phyloP scores from a whole-genome alignment of 2,888 invertebrate species.

The Protodeltote pygarga region DNA sequence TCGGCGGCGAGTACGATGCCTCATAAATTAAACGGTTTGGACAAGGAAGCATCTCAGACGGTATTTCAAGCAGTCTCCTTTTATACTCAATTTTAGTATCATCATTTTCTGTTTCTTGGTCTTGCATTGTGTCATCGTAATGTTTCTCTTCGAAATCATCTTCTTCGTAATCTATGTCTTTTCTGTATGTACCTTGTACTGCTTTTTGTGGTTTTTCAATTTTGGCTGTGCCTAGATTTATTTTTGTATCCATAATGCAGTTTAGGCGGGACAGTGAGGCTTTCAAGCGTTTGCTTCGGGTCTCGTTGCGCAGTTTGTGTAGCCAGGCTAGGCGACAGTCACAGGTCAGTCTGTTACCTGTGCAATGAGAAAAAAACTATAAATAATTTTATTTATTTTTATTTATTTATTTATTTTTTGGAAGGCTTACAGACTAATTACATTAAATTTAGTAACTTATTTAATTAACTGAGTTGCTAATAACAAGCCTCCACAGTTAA shows the following conservation, averaged over 20 bases:
- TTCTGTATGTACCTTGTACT: slow-evolving; percentile 57
- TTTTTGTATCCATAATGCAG: slow-evolving; percentile 88
- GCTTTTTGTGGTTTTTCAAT: slow-evolving; percentile 54
- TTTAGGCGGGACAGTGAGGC: slow-evolving; percentile 89
- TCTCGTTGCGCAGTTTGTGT: slow-evolving; percentile 91
- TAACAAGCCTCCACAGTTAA: no score
- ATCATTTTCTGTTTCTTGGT: slow-evolving; percentile 69
- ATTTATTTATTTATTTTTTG: no score
- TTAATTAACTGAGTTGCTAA: no score
- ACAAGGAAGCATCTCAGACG: slow-evolving; percentile 74
- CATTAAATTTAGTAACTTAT: no score
- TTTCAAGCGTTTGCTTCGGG: slow-evolving; percentile 89
- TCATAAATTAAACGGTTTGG: slow-evolving; percentile 73
- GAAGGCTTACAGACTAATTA: no score
- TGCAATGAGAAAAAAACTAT: slow-evolving; percentile 53
- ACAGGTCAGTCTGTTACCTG: slow-evolving; percentile 94
- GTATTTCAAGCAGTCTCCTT: slow-evolving; percentile 74
- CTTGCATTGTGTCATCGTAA: slow-evolving; percentile 79
- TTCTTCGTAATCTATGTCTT: slow-evolving; percentile 67
- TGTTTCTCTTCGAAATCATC: slow-evolving; percentile 69
- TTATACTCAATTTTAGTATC: slow-evolving; percentile 71
- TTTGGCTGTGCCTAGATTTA: slow-evolving; percentile 59
- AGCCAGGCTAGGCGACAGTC: slow-evolving; percentile 94
- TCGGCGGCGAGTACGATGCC: slow-evolving; percentile 75
- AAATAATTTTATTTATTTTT: neutral